Evolutionary conservation across 2,888 invertebrate genomes (phyloP).

Genomic region (Ectemnius lituratus): DNA sequence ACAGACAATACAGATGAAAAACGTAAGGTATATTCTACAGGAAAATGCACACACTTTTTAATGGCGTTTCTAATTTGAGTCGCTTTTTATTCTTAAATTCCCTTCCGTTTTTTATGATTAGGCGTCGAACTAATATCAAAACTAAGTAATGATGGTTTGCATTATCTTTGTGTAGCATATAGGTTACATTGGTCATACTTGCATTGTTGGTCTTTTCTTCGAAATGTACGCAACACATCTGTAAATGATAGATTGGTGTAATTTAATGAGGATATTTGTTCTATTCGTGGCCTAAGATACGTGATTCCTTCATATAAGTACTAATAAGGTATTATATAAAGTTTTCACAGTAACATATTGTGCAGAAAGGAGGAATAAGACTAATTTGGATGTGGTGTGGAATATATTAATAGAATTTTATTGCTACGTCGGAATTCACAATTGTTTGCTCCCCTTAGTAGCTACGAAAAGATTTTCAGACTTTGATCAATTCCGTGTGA

Average conservation of each 20-base stretch:
- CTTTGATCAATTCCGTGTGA: no score
- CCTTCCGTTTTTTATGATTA: not conserved
- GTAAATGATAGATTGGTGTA: conserved; percentile 37
- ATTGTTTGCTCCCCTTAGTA: no score
- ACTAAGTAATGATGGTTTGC: not conserved
- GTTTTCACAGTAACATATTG: conserved; percentile 46
- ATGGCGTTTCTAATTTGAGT: conserved; percentile 1
- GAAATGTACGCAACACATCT: conserved; percentile 29
- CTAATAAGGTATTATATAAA: conserved; percentile 55
- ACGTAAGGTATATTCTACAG: conserved; percentile 8
- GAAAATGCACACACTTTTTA: conserved; percentile 9
- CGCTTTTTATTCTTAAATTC: not conserved
- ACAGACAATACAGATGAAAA: conserved; percentile 11
- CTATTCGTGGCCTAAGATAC: conserved; percentile 53
- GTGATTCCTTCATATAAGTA: conserved; percentile 61
- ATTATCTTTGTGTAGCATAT: conserved; percentile 4
- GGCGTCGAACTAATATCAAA: not conserved
- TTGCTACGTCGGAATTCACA: no score
- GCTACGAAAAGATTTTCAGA: no score
- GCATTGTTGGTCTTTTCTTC: conserved; percentile 17
- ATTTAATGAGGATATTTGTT: conserved; percentile 50
- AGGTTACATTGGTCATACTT: conserved; percentile 1
- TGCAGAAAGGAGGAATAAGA: conserved; percentile 28
- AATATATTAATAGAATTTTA: conserved; percentile 35
- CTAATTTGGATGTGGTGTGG: conserved; percentile 42